phyloP scores from a whole-genome alignment of 2,888 invertebrate species.

The Meiosimyza decipiens region DNA sequence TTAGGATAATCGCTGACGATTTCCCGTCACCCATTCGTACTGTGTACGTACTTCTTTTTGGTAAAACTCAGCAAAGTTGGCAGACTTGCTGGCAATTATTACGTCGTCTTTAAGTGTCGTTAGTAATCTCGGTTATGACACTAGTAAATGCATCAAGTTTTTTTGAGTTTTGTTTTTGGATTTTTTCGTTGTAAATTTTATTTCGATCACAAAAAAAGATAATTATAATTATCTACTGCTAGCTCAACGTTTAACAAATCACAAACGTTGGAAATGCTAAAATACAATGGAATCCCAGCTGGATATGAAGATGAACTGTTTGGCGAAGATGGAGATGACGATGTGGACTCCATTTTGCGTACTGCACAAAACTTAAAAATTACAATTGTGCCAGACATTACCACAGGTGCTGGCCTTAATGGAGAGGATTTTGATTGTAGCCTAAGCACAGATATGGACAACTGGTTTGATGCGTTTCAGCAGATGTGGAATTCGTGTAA shows the following conservation, averaged over 20 bases:
- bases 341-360: slow-evolving; percentile 47
- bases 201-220: slow-evolving; percentile 11
- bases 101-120: too few species aligned
- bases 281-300: slow-evolving; percentile 53
- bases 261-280: slow-evolving; percentile 36
- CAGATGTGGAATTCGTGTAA: slow-evolving; percentile 60
- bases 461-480: slow-evolving; percentile 58
- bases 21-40: too few species aligned
- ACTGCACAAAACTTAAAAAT: slow-evolving; percentile 59
- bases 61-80: too few species aligned
- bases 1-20: too few species aligned
- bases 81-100: too few species aligned
- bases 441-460: slow-evolving; percentile 52
- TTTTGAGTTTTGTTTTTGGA: slow-evolving; percentile 21
- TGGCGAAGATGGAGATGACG: slow-evolving; percentile 47
- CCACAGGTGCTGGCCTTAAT: slow-evolving; percentile 62
- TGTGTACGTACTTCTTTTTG: too few species aligned
- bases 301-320: slow-evolving; percentile 55
- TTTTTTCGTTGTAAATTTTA: slow-evolving; percentile 28
- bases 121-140: too few species aligned
- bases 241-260: neutral
- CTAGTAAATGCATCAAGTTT: slow-evolving; percentile 8
- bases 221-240: neutral
- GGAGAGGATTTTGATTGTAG: slow-evolving; percentile 60
- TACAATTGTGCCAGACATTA: slow-evolving; percentile 64